Evolutionary conservation across 2,888 invertebrate genomes (phyloP).

Genomic region (Drosophila limbata): DNA sequence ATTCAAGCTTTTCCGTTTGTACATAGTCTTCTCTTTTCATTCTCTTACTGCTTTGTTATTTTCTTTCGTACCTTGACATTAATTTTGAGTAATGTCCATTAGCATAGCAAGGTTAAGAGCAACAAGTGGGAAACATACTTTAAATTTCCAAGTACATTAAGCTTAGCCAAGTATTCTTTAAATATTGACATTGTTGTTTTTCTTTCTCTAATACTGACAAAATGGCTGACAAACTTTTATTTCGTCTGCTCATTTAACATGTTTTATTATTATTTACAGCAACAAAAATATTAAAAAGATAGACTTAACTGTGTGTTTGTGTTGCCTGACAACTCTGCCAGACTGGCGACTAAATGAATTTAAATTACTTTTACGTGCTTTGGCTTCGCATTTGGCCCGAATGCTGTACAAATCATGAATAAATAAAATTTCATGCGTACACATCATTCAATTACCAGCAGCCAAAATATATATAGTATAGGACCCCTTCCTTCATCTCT

Average conservation of each 20-base stretch:
- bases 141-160: constrained; percentile 17
- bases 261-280: constrained; percentile 8
- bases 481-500: not conserved
- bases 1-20: not conserved
- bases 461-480: constrained; percentile 14
- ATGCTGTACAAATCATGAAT: constrained; percentile 62
- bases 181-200: not conserved
- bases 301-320: constrained; percentile 1
- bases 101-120: constrained; percentile 9
- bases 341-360: constrained; percentile 63
- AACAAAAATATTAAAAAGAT: not conserved
- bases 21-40: not conserved
- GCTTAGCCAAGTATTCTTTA: not conserved
- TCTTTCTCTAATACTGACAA: not conserved
- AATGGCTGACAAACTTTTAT: not conserved
- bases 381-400: constrained; percentile 31
- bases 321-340: constrained; percentile 42
- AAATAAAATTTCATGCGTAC: constrained; percentile 72
- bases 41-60: not conserved
- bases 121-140: constrained; percentile 32
- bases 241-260: not conserved
- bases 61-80: not conserved
- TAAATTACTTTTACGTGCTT: constrained; percentile 74
- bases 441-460: constrained; percentile 70
- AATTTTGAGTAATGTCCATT: constrained; percentile 5